Evolutionary conservation across 1,140 invertebrate species (phyloP).

Genomic region (Achatina immaculata): DNA sequence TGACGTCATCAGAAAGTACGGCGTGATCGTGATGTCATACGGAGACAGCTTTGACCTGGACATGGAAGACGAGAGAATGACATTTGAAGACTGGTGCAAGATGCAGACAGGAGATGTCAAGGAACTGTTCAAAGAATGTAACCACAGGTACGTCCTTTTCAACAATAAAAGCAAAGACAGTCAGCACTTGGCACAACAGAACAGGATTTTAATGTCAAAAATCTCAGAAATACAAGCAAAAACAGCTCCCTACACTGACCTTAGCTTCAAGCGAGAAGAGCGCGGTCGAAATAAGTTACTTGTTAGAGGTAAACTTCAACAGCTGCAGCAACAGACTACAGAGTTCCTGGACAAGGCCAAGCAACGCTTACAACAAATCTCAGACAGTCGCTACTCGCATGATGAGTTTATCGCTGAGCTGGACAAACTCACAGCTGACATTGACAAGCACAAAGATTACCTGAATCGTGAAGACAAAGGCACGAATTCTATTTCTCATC

Average conservation of each 20-base stretch:
- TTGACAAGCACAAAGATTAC: background rate
- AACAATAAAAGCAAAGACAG: background rate
- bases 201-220: constrained; percentile 1
- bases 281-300: background rate
- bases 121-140: constrained; percentile 4
- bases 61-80: background rate
- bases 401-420: background rate
- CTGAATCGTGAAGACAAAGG: background rate
- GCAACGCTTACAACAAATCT: background rate
- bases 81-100: constrained; percentile 9
- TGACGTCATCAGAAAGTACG: background rate
- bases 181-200: background rate
- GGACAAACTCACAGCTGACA: background rate
- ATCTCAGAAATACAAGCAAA: background rate
- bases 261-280: background rate
- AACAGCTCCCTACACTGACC: background rate
- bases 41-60: background rate
- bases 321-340: background rate
- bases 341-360: background rate
- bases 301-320: background rate
- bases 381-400: background rate
- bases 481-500: background rate
- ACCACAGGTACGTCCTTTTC: background rate
- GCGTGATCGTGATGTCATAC: constrained; percentile 1
- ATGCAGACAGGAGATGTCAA: background rate